Evolutionary conservation across 2,113 vertebrate genomes (phyloP), one percentile per base, ranked within the genome.

Genomic region (Bettongia penicillata): DNA sequence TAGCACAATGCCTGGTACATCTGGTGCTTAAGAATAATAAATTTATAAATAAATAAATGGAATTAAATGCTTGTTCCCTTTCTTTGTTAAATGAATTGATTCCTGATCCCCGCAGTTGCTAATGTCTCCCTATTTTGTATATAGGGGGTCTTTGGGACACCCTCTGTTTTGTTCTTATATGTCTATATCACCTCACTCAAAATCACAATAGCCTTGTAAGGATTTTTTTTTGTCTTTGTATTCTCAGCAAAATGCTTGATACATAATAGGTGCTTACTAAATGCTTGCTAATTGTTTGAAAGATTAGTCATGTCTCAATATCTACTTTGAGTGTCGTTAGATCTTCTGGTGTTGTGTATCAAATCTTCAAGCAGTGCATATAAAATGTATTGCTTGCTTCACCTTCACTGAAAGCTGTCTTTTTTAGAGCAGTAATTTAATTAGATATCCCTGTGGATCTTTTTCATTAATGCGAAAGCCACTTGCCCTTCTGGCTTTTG

Each of bases 251-350:
- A 84, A n/a, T 84, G n/a, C 7, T n/a, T 84, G 68, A 84, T 7
- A 43, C 7, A 84, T 84, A 43, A 84, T 43, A 84, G 68, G n/a
- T 8, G 37, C 6, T 77, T 84, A 84, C n/a, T 84, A 43, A 84
- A 84, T 84, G n/a, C 6, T 22, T 77, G 68, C 37, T 84, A 84
- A 84, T 89, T 89, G 16, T 92, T 98, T 97, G 95, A 97, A 93
- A 95, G 94, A 93, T 95, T 95, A 91, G 91, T 31, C 31, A 26
- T 84, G 90, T 96, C 95, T 93, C 47, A 93, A 89, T 93, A 47
- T 97, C 97, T 96, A 93, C 97, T 97, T 97, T 97, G 97, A 95
- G 96, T 97, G 90, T 51, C 37, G 95, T 98, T 96, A 96, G 96
- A 91, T 95, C 94, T 94, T 77, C 47, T 77, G 95, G 94, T 96